These are phyloP conservation scores for Phoxinus dragarum DNA, from an alignment of 2,797 vertebrate species.

Conservation along the genomic window DNA sequence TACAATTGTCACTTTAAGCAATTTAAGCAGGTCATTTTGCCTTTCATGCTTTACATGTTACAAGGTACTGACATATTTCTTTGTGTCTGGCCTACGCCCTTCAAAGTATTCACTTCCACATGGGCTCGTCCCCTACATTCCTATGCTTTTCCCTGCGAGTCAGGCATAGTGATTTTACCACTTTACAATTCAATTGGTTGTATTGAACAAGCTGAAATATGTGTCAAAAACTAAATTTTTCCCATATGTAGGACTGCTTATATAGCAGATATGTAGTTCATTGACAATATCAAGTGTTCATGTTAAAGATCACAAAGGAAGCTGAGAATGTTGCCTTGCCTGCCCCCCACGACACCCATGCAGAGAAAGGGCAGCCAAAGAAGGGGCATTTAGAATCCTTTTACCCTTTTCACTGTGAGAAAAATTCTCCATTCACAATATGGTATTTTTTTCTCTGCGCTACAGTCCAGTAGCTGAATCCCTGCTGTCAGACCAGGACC, in stretches of 20 bases:
- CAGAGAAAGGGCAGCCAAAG: conserved; percentile 76
- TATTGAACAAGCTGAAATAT: background rate
- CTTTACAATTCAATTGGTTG: background rate
- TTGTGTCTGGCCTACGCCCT: background rate
- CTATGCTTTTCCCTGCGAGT: background rate
- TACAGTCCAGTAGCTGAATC: conserved; percentile 70
- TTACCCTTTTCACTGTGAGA: conserved; percentile 82
- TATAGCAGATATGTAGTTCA: background rate
- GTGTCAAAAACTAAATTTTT: background rate
- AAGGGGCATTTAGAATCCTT: conserved; percentile 72
- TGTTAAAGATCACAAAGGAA: conserved; percentile 66
- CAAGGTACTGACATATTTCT: background rate
- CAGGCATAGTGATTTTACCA: background rate
- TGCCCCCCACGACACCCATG: conserved; percentile 72
- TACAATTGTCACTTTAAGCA: background rate
- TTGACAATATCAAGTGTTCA: background rate
- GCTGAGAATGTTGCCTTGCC: conserved; percentile 71
- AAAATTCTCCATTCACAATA: conserved; percentile 78
- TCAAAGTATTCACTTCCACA: background rate
- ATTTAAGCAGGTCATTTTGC: background rate
- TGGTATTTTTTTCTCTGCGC: conserved; percentile 71
- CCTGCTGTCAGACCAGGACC: conserved; percentile 72
- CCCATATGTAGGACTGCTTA: background rate
- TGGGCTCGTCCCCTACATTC: background rate
- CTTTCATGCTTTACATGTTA: background rate